Evolutionary conservation across 2,888 invertebrate genomes (phyloP).

Genomic region (Eupeodes luniger): DNA sequence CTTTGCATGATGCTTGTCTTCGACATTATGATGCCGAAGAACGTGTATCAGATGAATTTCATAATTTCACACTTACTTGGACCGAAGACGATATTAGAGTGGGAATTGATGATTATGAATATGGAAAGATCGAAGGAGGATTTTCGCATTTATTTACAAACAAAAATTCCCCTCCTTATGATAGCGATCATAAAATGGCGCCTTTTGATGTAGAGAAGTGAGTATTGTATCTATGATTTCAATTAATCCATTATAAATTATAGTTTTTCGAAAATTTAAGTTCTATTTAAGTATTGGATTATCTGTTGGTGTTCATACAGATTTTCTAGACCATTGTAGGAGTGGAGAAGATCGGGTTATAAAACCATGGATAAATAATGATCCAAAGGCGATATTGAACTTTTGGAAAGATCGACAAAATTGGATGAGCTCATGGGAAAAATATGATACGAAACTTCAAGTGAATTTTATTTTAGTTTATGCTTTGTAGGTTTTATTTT

Average conservation of each 20-base stretch:
- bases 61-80: slow-evolving; percentile 90
- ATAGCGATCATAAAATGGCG: slow-evolving; percentile 86
- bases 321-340: slow-evolving; percentile 87
- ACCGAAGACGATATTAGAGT: slow-evolving; percentile 80
- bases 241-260: neutral
- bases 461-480: slow-evolving; percentile 82
- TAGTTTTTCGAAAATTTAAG: slow-evolving; percentile 83
- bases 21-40: neutral
- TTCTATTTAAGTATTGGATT: slow-evolving; percentile 91
- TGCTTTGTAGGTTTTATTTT: slow-evolving; percentile 77
- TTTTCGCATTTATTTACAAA: slow-evolving; percentile 77
- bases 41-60: slow-evolving; percentile 86
- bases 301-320: slow-evolving; percentile 90
- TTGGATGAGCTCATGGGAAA: slow-evolving; percentile 90
- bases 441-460: slow-evolving; percentile 84
- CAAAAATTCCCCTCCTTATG: slow-evolving; percentile 86
- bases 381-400: slow-evolving; percentile 87
- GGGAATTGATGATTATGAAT: slow-evolving; percentile 86
- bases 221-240: slow-evolving; percentile 31
- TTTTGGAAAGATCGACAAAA: slow-evolving; percentile 88
- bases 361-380: slow-evolving; percentile 91
- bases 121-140: slow-evolving; percentile 84
- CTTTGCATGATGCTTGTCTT: slow-evolving; percentile 81
- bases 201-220: slow-evolving; percentile 91
- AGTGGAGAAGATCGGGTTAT: slow-evolving; percentile 62